Evolutionary conservation across 2,888 invertebrate genomes (phyloP), one percentile per base, ranked within the genome.

Genomic region (Diloba caeruleocephala): DNA sequence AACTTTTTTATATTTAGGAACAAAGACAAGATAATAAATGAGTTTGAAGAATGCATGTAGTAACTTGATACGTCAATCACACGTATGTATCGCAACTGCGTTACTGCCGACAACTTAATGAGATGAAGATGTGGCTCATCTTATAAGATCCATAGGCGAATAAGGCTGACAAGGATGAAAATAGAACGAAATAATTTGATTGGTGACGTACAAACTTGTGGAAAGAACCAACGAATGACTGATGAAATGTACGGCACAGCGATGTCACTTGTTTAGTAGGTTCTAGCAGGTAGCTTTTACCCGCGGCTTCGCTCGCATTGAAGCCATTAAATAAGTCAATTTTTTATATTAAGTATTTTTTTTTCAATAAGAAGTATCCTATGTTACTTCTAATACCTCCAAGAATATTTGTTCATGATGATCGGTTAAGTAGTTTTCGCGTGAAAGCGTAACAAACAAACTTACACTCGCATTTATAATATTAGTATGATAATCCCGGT

Each of bases 111-210:
- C 31, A 31, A 44, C 32, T 28, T 43, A 65, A 57, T 53, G 50
- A 65, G 50, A 51, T 32, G 32, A 55, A 49, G 44, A 36, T 46
- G 68, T 51, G 46, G 50, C 36, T 54, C 33, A 45, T 50, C 62
- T 66, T 63, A 74, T 67, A 51, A 61, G 37, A 64, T 74, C 66
- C 57, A 68, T 59, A 53, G 49, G 31, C 44, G 34, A 55, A 50
- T 52, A 61, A 63, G 34, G 45, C 54, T 42, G 38, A 34, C 31
- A 25, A n/a, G 10, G 58, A 44, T 60, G 17, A 57, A 73, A 69
- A 75, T 75, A 75, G 60, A 51, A 57, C 49, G 58, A 50, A 64
- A 55, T 76, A 76, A 74, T 71, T 71, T 60, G 62, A 74, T 74
- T 66, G 53, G 62, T 68, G 66, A 62, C 63, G 63, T 56, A 42